These are phyloP conservation scores for Pseudomyrmex pallidus DNA, from an alignment of 1,140 invertebrate genomes.

Conservation along the genomic window DNA sequence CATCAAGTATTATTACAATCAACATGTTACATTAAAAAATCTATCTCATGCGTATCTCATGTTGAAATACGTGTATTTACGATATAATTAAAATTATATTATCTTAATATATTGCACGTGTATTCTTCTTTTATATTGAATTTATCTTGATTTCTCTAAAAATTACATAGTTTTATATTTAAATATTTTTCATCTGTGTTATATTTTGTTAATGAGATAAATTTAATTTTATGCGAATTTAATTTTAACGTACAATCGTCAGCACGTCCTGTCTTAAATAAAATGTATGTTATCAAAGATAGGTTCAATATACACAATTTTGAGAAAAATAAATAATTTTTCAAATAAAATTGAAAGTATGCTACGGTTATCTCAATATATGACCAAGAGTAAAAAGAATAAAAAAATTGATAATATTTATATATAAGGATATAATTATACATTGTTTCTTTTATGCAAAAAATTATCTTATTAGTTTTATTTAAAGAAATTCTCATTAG, in stretches of 20 bases:
- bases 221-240: background rate
- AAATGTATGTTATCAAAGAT: background rate
- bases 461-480: slow-evolving; percentile 1
- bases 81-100: background rate
- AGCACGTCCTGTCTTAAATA: background rate
- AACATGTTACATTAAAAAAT: slow-evolving; percentile 4
- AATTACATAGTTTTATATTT: slow-evolving; percentile 11
- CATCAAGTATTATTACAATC: background rate
- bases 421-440: no score
- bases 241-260: background rate
- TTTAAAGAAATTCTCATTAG: background rate
- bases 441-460: no score
- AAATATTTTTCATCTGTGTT: no score
- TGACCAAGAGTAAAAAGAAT: no score
- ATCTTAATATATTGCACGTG: slow-evolving; percentile 1
- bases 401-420: background rate
- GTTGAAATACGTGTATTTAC: slow-evolving; percentile 26
- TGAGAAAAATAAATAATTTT: background rate
- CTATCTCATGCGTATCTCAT: background rate
- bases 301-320: background rate
- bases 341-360: background rate
- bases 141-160: background rate
- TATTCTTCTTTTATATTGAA: background rate
- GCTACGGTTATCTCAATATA: no score
- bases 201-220: no score